These are phyloP conservation scores for Dolichotis patagonum DNA, from an alignment of 2,113 vertebrate genomes.

Conservation along the genomic window DNA sequence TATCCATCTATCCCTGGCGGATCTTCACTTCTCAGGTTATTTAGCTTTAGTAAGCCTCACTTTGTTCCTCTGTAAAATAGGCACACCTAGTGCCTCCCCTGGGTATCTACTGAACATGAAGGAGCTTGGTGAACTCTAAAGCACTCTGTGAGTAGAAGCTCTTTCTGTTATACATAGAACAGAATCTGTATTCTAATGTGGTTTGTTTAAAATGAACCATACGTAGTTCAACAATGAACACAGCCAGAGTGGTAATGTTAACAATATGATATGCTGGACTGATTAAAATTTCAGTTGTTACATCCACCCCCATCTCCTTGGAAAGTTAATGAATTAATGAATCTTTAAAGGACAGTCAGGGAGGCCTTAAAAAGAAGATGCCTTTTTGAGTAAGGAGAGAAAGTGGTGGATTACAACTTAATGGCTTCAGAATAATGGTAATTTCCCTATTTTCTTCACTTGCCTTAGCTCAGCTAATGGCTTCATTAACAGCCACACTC, in stretches of 20 bases:
- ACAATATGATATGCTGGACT: slow-evolving; percentile 85
- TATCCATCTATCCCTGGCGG: background rate
- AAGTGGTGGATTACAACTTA: slow-evolving; percentile 92
- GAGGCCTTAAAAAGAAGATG: slow-evolving; percentile 88
- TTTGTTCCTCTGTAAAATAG: background rate
- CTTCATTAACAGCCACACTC: slow-evolving; percentile 92
- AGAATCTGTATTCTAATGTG: slow-evolving; percentile 83
- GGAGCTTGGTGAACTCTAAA: background rate
- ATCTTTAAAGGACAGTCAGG: slow-evolving; percentile 91
- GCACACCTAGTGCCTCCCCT: background rate
- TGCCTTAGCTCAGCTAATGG: slow-evolving; percentile 92
- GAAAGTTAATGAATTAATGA: slow-evolving; percentile 95
- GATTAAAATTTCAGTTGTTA: slow-evolving; percentile 89
- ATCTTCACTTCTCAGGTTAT: background rate
- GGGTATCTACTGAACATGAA: background rate
- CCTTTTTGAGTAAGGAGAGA: slow-evolving; percentile 89
- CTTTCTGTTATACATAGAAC: slow-evolving; percentile 78
- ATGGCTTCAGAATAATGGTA: slow-evolving; percentile 92
- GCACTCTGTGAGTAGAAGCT: background rate
- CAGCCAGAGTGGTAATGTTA: slow-evolving; percentile 85
- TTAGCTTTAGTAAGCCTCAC: background rate
- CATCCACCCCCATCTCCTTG: slow-evolving; percentile 85
- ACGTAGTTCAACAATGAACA: slow-evolving; percentile 81
- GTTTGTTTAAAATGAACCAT: slow-evolving; percentile 88
- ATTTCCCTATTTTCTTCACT: slow-evolving; percentile 92